Base-by-base conservation (phyloP, 2,888 invertebrate species). In the Anthrax anthrax region DNA sequence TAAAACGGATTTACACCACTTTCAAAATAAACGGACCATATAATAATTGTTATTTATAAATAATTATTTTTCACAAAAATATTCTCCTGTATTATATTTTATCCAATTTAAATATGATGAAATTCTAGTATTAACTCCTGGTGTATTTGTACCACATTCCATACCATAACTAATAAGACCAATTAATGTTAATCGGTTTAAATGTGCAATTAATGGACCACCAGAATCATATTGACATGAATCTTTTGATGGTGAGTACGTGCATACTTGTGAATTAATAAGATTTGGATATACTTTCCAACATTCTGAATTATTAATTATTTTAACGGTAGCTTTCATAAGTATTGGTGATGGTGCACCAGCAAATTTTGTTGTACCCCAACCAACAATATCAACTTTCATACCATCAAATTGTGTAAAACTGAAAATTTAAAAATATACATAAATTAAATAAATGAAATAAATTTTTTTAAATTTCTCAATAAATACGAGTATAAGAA, bases 21-120 rank as follows among this genome's bases (percentile, higher is more conserved):
- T n/a, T n/a, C n/a, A n/a, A n/a, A n/a, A n/a, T n/a, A n/a, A n/a
- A n/a, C n/a, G n/a, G n/a, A n/a, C n/a, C n/a, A n/a, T n/a, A n/a
- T n/a, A n/a, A n/a, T n/a, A n/a, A n/a, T n/a, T n/a, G n/a, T n/a
- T n/a, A n/a, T n/a, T n/a, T n/a, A n/a, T n/a, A n/a, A n/a, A n/a
- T n/a, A n/a, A n/a, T n/a, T n/a, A n/a, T n/a, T n/a, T n/a, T n/a
- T n/a, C n/a, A n/a, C n/a, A n/a, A n/a, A n/a, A n/a, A n/a, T n/a
- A n/a, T n/a, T n/a, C n/a, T n/a, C n/a, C n/a, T n/a, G 68, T 67
- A 42, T 61, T 60, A 19, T 53, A 50, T 12, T 64, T 54, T 39
- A 80, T 76, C 78, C 79, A 80, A 14, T 70, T 60, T 3, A 79
- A 51, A 58, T 67, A 76, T 2, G 70, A 63, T n/a, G 75, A 70